A percentile compares a stretch with the other conserved stretches of the same genome.
These are phyloP conservation scores for Hetaerina titia DNA, from an alignment of 2,888 invertebrate species.

Conservation along the genomic window DNA sequence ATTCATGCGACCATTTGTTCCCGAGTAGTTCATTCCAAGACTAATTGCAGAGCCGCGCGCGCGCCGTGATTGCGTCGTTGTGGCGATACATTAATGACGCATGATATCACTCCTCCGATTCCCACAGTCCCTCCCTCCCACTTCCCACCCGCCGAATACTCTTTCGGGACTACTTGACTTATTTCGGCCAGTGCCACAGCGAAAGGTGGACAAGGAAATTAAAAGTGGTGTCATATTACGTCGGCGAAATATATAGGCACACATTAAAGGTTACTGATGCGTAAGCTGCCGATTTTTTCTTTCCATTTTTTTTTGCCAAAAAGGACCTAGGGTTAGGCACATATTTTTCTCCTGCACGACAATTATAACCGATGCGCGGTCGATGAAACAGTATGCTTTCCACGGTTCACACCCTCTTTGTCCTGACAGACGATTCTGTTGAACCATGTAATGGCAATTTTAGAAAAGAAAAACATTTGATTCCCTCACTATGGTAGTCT, in stretches of 20 bases:
- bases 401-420: too few relatives aligned
- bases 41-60: slow-evolving; percentile 15
- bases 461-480: too few relatives aligned
- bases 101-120: not conserved
- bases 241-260: not conserved
- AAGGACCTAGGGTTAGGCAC: too few relatives aligned
- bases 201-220: not conserved
- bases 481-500: too few relatives aligned
- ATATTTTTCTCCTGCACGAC: too few relatives aligned
- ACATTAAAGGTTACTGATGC: not conserved
- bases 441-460: too few relatives aligned
- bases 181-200: not conserved
- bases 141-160: too few relatives aligned
- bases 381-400: too few relatives aligned
- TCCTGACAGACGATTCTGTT: too few relatives aligned
- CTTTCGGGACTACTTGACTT: not conserved
- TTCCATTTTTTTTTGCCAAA: too few relatives aligned
- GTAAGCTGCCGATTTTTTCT: too few relatives aligned
- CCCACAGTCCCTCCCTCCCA: not conserved
- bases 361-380: too few relatives aligned
- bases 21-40: slow-evolving; percentile 51
- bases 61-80: slow-evolving; percentile 54
- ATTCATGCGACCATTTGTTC: slow-evolving; percentile 42
- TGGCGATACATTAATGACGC: slow-evolving; percentile 42
- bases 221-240: not conserved